Evolutionary conservation across 2,797 vertebrate species (phyloP), one percentile per base, ranked within the genome.

Genomic region (Tokudaia muenninki): DNA sequence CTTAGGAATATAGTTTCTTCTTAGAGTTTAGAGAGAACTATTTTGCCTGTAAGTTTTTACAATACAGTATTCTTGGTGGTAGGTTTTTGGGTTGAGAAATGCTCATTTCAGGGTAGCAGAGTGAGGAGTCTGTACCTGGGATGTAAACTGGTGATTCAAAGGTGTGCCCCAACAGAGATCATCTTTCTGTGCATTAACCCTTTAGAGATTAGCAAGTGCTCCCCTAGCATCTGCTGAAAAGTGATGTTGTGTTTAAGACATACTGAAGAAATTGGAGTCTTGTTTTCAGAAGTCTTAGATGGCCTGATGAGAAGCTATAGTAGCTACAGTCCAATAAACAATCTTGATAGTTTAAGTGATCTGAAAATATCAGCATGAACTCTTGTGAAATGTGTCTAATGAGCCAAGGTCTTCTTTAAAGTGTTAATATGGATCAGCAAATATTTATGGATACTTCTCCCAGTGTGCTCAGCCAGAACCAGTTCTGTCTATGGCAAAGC

Each of bases 401-500:
- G 70, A 84, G 80, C 70, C 44, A 92, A 86, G 44, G 26, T 86
- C 34, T 44, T 86, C 57, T 80, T 75, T 82, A 67, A 84, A 80
- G 75, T 93, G 47, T 78, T 79, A 70, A 90, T 41, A 44, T 57
- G 24, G 61, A 87, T 19, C 92, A 61, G 21, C 37, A 44, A 31
- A 44, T 26, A 10, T 47, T 2, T 4, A n/a, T 90, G 94, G 67
- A 82, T 81, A 67, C 29, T 94, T 37, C 70, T 79, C 47, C 24
- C 31, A 84, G 89, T 9, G 0, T 77, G n/a, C 75, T 80, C 75
- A 90, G 47, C 79, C 1, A 84, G 72, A 34, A 61, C 70, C 84
- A 97, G 93, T 90, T 93, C 74, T 96, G 90, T 52, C 90, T 87
- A 67, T 47, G 26, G 47, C 96, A n/a, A 95, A 92, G 34, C 82